Base-by-base conservation (phyloP, 2,888 invertebrate species). In the Cyaniris semiargus region DNA sequence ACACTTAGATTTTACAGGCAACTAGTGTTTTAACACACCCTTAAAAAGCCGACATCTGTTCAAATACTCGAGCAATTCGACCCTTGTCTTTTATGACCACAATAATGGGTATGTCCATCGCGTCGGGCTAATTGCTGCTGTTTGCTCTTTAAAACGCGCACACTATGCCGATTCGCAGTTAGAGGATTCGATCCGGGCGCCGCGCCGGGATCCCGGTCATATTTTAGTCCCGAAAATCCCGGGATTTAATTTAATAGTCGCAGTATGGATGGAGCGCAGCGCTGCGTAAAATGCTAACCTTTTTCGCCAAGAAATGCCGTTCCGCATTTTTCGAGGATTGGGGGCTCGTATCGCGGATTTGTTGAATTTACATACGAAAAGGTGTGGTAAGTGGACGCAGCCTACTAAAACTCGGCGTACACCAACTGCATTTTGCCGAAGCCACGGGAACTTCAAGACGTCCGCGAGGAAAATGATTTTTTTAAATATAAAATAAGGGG, bases 41-140 rank as follows among this genome's bases (percentile, higher is more conserved):
- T 66, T 6, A 66, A 66, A 66, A 66, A 66, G 15, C 66, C 6
- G 15, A 7, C 66, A 66, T 31, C 66, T 66, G 66, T 66, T 66
- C 15, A 66, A 66, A 66, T 66, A 66, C 66, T 27, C 66, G 0
- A 6, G 18, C 1, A 31, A 31, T 66, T 27, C 2, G 66, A 66
- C 66, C 66, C 66, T 66, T 66, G 66, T 66, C 66, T 31, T 66
- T 66, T 66, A 66, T 66, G 60, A 66, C 66, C 66, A 66, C 66
- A 31, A 27, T 5, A 1, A 23, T 66, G 66, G 31, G 27, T 66
- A 66, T 85, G 86, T 85, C 86, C 85, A 81, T 86, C 82, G 87
- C 93, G 90, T 81, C 82, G 78, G 87, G 93, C 92, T 92, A 92
- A 92, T 92, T 92, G 90, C 81, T 80, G 79, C 78, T 88, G 86